Evolutionary conservation across 1,140 invertebrate species (phyloP).

Genomic region (Trypoxylus dichotomus): DNA sequence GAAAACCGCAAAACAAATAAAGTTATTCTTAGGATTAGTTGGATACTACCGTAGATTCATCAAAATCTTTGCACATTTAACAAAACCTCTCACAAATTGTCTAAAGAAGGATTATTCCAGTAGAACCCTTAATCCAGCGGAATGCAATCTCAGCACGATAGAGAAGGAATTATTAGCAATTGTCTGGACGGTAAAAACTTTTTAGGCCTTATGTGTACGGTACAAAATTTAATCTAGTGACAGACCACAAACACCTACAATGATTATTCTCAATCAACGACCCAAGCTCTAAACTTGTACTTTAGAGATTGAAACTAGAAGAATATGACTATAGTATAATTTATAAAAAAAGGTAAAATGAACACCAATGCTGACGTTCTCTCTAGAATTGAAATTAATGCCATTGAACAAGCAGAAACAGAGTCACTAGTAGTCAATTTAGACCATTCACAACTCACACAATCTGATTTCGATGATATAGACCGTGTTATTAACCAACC

Average conservation of each 20-base stretch:
- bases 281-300: slow-evolving; percentile 36
- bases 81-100: slow-evolving; percentile 48
- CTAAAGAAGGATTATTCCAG: slow-evolving; percentile 46
- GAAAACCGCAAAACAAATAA: slow-evolving; percentile 35
- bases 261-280: slow-evolving; percentile 34
- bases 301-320: slow-evolving; percentile 33
- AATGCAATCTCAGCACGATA: slow-evolving; percentile 32
- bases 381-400: slow-evolving; percentile 4
- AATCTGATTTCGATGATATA: neutral
- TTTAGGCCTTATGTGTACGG: slow-evolving; percentile 33
- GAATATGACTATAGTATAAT: slow-evolving; percentile 32
- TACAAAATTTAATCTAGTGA: slow-evolving; percentile 32
- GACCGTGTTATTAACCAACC: neutral
- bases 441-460: neutral
- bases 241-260: slow-evolving; percentile 35
- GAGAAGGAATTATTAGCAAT: slow-evolving; percentile 33
- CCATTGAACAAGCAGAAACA: neutral
- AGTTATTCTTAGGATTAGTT: slow-evolving; percentile 35
- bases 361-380: slow-evolving; percentile 27
- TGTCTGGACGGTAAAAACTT: slow-evolving; percentile 33
- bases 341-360: slow-evolving; percentile 29
- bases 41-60: slow-evolving; percentile 37
- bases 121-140: slow-evolving; percentile 28
- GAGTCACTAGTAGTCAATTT: neutral
- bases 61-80: slow-evolving; percentile 44